Base-by-base conservation (phyloP, 2,113 vertebrate species). In the Macaca nemestrina region DNA sequence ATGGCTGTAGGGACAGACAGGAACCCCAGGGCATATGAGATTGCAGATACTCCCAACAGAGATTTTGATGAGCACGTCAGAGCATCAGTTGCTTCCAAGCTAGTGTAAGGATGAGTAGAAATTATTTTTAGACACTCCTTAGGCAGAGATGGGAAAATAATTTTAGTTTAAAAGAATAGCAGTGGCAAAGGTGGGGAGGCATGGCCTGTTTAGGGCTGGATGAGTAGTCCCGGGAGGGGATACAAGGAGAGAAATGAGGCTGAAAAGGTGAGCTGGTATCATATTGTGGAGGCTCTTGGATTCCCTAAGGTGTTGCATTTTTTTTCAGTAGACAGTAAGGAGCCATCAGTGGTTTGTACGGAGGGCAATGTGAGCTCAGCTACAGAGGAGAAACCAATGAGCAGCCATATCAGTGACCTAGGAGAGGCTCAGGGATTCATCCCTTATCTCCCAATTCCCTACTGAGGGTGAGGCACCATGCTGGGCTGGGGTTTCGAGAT, bases 141-240 rank as follows among this genome's bases (percentile, higher is more conserved):
- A 55, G 40, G 27, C 43, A 8, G 22, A 93, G 20, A 40, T 9
- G 5, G 27, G n/a, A 94, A 90, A 57, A 90, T 27, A 84, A 50
- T 84, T 96, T 88, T 35, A 45, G 45, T 67, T 95, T 50, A 59
- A 87, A 91, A 88, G 7, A 75, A 72, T 8, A 83, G 10, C 18
- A 50, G 61, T 14, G 43, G 0, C 64, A 90, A 48, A 61, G 16
- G 25, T 67, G 43, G 64, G 80, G 72, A 70, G 72, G 35, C 3
- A 23, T 2, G 59, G 16, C 18, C 38, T 35, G 22, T 57, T 22
- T 12, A n/a, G n/a, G n/a, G 68, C 48, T 55, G 27, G n/a, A 40
- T 50, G 14, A 35, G 38, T 75, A 20, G 27, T 78, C 50, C 17
- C 43, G 17, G 96, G 78, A 72, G 45, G 11, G 6, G 22, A 35